Percentiles rank a stretch among this genome's conserved stretches.
phyloP scores from a whole-genome alignment of 2,888 invertebrate genomes.

The Nebria salina region DNA sequence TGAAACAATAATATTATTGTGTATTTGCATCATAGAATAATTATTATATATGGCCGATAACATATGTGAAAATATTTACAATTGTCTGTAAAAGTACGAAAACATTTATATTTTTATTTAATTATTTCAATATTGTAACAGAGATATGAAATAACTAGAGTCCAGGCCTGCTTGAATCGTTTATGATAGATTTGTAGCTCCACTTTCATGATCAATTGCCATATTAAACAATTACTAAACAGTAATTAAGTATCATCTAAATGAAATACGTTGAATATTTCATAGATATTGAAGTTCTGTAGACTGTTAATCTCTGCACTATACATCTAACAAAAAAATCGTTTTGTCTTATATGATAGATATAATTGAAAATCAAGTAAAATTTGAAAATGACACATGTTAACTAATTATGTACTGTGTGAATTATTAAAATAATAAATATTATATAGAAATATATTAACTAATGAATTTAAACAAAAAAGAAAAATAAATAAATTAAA shows the following conservation, averaged over 20 bases:
- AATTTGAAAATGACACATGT: too few species aligned
- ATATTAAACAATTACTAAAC: slow-evolving; percentile 49
- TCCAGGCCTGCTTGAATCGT: slow-evolving; percentile 45
- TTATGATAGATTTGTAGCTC: slow-evolving; percentile 44
- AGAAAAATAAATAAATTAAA: background rate
- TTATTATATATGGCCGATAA: too few species aligned
- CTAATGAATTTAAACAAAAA: too few species aligned
- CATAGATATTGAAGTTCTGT: slow-evolving; percentile 4
- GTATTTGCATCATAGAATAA: too few species aligned
- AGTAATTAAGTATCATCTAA: slow-evolving; percentile 48
- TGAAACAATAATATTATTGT: too few species aligned
- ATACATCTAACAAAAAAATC: background rate
- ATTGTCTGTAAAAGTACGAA: background rate
- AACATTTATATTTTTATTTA: background rate
- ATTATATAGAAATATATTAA: too few species aligned
- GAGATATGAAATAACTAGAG: slow-evolving; percentile 13
- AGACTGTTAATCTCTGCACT: background rate
- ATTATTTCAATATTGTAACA: background rate
- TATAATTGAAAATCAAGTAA: too few species aligned
- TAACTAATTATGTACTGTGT: too few species aligned
- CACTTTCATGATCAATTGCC: slow-evolving; percentile 48
- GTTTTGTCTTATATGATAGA: background rate
- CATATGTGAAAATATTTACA: too few species aligned
- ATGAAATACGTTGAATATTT: slow-evolving; percentile 47
- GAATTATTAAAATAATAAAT: too few species aligned